Conservation (phyloP, 2,113 vertebrate genomes). For the Leucosticte australis region DNA sequence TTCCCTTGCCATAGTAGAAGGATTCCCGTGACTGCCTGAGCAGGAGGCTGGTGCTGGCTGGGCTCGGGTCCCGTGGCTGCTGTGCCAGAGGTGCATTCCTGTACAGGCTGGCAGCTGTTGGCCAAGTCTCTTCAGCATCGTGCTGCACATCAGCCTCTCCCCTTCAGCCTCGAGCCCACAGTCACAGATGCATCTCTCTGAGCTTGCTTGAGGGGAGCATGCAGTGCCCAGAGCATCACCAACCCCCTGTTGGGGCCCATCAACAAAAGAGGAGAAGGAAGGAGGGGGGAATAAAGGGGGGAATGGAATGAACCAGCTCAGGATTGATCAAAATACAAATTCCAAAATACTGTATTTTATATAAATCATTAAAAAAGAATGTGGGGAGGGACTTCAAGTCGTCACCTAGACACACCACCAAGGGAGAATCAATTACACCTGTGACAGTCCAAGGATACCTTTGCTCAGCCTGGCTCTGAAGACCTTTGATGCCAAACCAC, state of each 20-base stretch:
- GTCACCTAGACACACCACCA: neutral
- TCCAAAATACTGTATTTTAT: neutral
- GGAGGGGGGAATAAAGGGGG: neutral
- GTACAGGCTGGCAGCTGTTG: fast-evolving
- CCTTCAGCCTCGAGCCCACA: neutral
- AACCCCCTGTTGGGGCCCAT: fast-evolving
- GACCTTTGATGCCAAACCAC: neutral
- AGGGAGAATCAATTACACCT: neutral
- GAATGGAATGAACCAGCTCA: neutral
- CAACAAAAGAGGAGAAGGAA: neutral
- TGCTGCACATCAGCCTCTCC: neutral
- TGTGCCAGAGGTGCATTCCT: neutral
- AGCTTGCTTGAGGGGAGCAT: fast-evolving
- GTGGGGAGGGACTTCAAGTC: neutral
- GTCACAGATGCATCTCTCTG: fast-evolving
- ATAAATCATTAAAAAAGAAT: neutral
- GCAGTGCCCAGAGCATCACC: fast-evolving
- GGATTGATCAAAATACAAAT: neutral
- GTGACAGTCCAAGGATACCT: neutral
- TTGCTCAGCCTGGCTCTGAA: neutral
- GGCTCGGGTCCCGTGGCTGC: fast-evolving
- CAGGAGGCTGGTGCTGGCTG: neutral
- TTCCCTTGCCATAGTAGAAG: constrained; percentile 30
- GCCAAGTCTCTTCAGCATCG: neutral
- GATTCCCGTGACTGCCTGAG: neutral